A percentile compares a stretch with the other conserved stretches of the same genome.
phyloP scores from a whole-genome alignment of 1,140 invertebrate genomes.

The Megathymus violae region DNA sequence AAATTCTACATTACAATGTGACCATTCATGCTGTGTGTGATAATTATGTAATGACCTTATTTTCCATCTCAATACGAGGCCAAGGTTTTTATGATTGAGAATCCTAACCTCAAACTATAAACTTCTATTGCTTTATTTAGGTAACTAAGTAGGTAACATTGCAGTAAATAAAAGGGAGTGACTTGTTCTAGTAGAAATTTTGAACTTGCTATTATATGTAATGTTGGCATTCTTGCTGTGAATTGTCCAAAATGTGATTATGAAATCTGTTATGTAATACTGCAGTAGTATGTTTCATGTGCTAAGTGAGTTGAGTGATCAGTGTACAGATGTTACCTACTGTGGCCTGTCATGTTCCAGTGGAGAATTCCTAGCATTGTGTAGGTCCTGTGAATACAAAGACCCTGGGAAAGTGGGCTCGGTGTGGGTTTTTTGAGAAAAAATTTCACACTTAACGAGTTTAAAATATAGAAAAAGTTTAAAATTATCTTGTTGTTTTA shows the following conservation, averaged over 20 bases:
- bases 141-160: constrained; percentile 11
- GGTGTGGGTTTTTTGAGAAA: constrained; percentile 72
- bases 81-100: constrained; percentile 45
- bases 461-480: constrained; percentile 69
- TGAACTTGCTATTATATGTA: constrained; percentile 46
- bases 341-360: constrained; percentile 31
- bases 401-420: constrained; percentile 49
- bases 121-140: constrained; percentile 26
- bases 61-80: constrained; percentile 43
- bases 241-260: constrained; percentile 66
- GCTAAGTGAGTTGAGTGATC: constrained; percentile 35
- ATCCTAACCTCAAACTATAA: constrained; percentile 35
- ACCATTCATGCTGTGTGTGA: constrained; percentile 45
- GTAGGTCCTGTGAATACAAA: constrained; percentile 37
- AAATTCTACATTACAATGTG: constrained; percentile 29
- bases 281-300: constrained; percentile 51
- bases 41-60: constrained; percentile 65
- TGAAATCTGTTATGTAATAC: constrained; percentile 68
- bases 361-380: constrained; percentile 52
- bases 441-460: constrained; percentile 74
- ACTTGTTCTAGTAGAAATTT: constrained; percentile 50
- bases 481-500: constrained; percentile 55
- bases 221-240: constrained; percentile 56
- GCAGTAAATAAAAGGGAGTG: constrained; percentile 43
- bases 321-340: constrained; percentile 43